Evolutionary conservation across 2,113 vertebrate species (phyloP), one percentile per base, ranked within the genome.

Genomic region (Xiphophorus couchianus): DNA sequence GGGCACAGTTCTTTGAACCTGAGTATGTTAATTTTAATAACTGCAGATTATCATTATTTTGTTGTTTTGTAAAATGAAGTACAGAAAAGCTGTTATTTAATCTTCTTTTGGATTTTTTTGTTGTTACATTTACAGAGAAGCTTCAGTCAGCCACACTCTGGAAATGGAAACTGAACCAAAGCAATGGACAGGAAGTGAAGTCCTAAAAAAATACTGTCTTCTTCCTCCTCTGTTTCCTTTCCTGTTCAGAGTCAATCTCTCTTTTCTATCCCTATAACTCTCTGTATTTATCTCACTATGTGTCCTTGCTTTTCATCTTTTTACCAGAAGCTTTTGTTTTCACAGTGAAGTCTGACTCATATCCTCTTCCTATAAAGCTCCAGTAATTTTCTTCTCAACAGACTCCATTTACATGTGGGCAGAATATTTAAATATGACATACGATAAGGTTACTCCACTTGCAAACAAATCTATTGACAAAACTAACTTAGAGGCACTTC

Each of bases 161-260:
- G 91, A 0, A 93, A 93, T 77, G 63, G 80, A 81, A 90, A 86
- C 63, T 28, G 78, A 85, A 71, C 61, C 77, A 77, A 73, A 82
- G 80, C 83, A 84, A 81, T 67, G 73, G 77, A 86, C 81, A 93
- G 92, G 93, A 93, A 90, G 84, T 63, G 15, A 28, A 30, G 30
- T 77, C 71, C 79, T 76, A 31, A 72, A 73, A 84, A 84, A 80
- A 84, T 73, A 70, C 29, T 87, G 90, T 88, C 86, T 82, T 84
- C 77, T 85, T 87, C 86, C 82, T 88, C 76, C 30, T 76, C 64
- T 66, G 78, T 58, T 64, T 71, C 71, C 61, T 84, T 93, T 91
- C 89, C 92, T 92, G 82, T 75, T 71, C 37, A 79, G 14, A n/a
- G 39, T 31, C 48, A 66, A 67, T 71, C 62, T 71, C 80, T 44